These are phyloP conservation scores for Hydrochoerus hydrochaeris DNA, from an alignment of 2,113 vertebrate genomes.

Conservation along the genomic window DNA sequence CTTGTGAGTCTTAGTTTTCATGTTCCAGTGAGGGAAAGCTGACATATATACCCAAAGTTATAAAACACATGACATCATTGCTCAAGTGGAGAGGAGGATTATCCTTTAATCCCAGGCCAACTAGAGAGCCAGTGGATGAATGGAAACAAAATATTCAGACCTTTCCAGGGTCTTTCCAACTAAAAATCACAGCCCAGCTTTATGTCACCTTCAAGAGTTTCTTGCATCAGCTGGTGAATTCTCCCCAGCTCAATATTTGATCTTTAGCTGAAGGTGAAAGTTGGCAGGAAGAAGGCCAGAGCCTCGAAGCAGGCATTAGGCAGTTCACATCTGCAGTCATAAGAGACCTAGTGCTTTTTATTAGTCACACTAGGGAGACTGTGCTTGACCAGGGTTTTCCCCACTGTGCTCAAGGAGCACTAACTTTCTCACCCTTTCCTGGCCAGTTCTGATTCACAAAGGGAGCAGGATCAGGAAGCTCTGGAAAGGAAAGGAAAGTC, in stretches of 20 bases:
- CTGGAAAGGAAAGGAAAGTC: too few species aligned
- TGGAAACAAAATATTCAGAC: too few species aligned
- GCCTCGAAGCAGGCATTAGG: background rate
- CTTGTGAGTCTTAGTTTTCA: too few species aligned
- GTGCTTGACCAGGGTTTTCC: background rate
- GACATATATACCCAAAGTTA: too few species aligned
- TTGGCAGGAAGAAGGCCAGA: background rate
- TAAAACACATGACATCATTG: too few species aligned
- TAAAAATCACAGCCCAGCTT: background rate
- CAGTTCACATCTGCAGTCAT: background rate
- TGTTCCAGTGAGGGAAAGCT: too few species aligned
- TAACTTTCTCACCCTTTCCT: too few species aligned
- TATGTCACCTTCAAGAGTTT: background rate
- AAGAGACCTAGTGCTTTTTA: background rate
- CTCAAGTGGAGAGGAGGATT: too few species aligned
- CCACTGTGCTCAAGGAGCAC: background rate
- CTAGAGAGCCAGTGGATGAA: too few species aligned
- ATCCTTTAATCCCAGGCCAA: too few species aligned
- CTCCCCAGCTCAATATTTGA: background rate
- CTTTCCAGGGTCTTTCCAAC: too few species aligned
- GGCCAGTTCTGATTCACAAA: background rate
- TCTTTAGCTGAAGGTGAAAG: background rate
- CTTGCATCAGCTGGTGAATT: background rate
- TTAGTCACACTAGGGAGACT: accelerated
- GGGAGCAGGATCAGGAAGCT: background rate